Base-by-base conservation (phyloP, 2,888 invertebrate genomes). In the Xestia c-nigrum region DNA sequence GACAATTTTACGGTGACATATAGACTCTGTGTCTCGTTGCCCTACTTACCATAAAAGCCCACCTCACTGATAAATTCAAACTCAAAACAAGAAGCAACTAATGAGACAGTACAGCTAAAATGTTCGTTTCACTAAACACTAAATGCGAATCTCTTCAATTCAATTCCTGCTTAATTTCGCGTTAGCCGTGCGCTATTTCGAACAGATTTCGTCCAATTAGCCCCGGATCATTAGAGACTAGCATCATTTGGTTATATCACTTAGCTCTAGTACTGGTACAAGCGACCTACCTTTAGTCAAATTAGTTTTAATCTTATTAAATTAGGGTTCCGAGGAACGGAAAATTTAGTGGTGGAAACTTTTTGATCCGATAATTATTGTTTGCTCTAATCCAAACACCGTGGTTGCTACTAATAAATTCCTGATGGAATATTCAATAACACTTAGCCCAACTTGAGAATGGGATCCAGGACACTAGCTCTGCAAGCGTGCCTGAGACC, bases 131-230 rank as follows among this genome's bases (percentile, higher is more conserved):
- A 85, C 82, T 71, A 67, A 85, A 81, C 57, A 52, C 61, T 61
- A 61, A 61, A 61, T 38, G 19, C 55, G 68, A 68, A 81, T 72
- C 77, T 57, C 76, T 74, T 24, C 59, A 57, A 65, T 85, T 66
- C 14, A 85, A 69, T 76, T 83, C 66, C 67, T 55, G 72, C 59
- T 72, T 61, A 72, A 81, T 81, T 81, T 67, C 43, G 66, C 85
- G 57, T 73, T 57, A 66, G 31, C 38, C 61, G 47, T 24, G 50
- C 40, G 24, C 65, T 70, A 81, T 78, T 82, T 74, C 31, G 55
- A 70, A 66, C 86, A 83, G 76, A 79, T 83, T 88, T 68, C 46
- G 46, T 16, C 88, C 75, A 88, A 83, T 85, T 85, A 88, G 77
- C 61, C 31, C 16, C 24, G 64, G 72, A 73, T 80, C 84, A 86